phyloP scores from a whole-genome alignment of 2,797 vertebrate species.

The Galaxias olidus region DNA sequence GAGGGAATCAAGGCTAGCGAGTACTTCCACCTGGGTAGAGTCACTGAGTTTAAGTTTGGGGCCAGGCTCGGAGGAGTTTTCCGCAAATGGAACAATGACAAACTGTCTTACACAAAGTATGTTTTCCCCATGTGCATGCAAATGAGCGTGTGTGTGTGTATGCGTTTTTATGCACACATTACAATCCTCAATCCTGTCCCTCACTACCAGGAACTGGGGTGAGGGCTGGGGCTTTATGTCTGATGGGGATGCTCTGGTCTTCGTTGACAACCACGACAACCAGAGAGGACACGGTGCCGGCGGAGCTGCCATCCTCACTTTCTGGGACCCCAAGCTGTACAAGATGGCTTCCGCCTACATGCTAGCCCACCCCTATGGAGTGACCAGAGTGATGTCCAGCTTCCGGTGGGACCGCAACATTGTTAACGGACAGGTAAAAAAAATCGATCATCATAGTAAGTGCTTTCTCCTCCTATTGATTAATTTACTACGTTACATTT shows the following conservation, averaged over 20 bases:
- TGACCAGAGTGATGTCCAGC: constrained; percentile 92
- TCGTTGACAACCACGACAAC: constrained; percentile 95
- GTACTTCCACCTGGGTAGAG: constrained; percentile 83
- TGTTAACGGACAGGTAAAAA: constrained; percentile 79
- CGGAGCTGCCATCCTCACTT: constrained; percentile 84
- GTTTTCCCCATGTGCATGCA: background rate
- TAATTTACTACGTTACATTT: background rate
- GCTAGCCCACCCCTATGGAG: constrained; percentile 92
- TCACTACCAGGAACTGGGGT: constrained; percentile 85
- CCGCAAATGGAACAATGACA: constrained; percentile 88
- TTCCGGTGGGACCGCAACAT: constrained; percentile 85
- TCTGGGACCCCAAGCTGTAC: constrained; percentile 88
- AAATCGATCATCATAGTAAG: too few species aligned
- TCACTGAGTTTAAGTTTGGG: constrained; percentile 94
- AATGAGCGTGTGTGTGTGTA: constrained; percentile 17
- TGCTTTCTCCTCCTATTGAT: background rate
- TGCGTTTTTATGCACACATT: background rate
- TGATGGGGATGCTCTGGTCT: constrained; percentile 83
- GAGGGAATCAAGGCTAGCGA: constrained; percentile 75
- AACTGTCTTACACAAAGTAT: constrained; percentile 86
- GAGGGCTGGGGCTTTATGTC: constrained; percentile 92
- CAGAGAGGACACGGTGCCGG: constrained; percentile 91
- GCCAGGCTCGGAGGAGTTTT: constrained; percentile 84
- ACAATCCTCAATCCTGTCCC: background rate
- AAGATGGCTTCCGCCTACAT: constrained; percentile 91